phyloP scores from a whole-genome alignment of 2,113 vertebrate species.

The Odocoileus virginianus region DNA sequence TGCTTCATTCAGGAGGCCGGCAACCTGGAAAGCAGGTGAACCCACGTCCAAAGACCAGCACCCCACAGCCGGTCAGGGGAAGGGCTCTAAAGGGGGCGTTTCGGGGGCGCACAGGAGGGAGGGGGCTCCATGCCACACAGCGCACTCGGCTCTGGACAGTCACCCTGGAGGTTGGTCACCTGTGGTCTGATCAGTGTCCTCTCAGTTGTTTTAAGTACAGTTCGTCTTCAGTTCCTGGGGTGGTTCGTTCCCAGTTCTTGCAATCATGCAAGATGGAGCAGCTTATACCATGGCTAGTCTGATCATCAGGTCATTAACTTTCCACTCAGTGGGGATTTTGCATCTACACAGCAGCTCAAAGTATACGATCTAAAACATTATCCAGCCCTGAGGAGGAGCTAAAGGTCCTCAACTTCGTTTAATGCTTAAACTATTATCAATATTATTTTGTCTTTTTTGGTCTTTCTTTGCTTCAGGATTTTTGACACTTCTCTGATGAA shows the following conservation, averaged over 20 bases:
- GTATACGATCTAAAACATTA: accelerated
- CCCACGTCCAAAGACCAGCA: background rate
- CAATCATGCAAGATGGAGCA: background rate
- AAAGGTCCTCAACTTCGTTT: background rate
- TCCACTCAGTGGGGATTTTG: background rate
- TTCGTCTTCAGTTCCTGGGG: background rate
- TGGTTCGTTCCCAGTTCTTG: no score
- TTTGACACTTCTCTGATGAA: background rate
- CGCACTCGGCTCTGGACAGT: background rate
- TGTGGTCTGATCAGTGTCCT: background rate
- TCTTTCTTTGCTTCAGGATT: background rate
- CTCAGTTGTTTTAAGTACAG: background rate
- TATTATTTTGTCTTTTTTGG: background rate
- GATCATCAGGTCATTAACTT: background rate
- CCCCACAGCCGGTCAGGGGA: background rate
- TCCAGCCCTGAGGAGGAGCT: background rate
- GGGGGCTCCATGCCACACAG: background rate
- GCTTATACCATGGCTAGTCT: background rate
- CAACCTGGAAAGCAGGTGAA: background rate
- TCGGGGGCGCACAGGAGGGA: background rate
- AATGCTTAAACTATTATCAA: background rate
- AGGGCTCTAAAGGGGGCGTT: background rate
- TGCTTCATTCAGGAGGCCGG: background rate
- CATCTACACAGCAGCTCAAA: background rate
- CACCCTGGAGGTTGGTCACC: background rate